Evolutionary conservation across 1,140 invertebrate genomes (phyloP).

Genomic region (Eurosta solidaginis): DNA sequence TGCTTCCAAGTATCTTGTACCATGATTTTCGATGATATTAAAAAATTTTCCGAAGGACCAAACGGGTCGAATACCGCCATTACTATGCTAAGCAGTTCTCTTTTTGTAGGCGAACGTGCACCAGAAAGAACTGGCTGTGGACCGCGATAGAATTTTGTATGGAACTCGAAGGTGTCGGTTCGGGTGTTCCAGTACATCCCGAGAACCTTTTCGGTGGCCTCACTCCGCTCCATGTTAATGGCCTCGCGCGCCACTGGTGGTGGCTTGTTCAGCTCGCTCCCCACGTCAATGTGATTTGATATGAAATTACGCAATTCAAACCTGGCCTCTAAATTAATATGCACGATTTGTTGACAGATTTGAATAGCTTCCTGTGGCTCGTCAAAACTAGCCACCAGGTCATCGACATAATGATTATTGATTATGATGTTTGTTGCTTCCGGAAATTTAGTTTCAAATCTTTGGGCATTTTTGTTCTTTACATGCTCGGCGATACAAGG

Average conservation of each 20-base stretch:
- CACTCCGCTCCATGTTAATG: background rate
- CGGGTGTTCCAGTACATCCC: background rate
- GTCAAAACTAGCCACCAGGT: background rate
- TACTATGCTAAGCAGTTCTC: background rate
- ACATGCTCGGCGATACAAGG: background rate
- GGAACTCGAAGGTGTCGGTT: background rate
- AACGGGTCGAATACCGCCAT: slow-evolving; percentile 29
- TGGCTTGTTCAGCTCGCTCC: background rate
- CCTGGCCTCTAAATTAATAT: background rate
- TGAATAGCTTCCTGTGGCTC: background rate
- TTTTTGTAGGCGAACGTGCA: background rate
- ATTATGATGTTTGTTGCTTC: background rate
- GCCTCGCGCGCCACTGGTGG: background rate
- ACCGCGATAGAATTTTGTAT: background rate
- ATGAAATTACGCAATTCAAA: background rate
- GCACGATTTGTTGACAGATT: background rate
- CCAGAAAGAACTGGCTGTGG: background rate
- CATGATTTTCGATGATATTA: background rate
- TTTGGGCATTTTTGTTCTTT: background rate
- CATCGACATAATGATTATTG: slow-evolving; percentile 37
- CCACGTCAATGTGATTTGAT: background rate
- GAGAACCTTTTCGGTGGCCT: background rate
- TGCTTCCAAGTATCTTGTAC: background rate
- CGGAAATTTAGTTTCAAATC: background rate
- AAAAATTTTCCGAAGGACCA: background rate